Evolutionary conservation across 2,113 vertebrate genomes (phyloP), one percentile per base, ranked within the genome.

Genomic region (Syngnathus scovelli): DNA sequence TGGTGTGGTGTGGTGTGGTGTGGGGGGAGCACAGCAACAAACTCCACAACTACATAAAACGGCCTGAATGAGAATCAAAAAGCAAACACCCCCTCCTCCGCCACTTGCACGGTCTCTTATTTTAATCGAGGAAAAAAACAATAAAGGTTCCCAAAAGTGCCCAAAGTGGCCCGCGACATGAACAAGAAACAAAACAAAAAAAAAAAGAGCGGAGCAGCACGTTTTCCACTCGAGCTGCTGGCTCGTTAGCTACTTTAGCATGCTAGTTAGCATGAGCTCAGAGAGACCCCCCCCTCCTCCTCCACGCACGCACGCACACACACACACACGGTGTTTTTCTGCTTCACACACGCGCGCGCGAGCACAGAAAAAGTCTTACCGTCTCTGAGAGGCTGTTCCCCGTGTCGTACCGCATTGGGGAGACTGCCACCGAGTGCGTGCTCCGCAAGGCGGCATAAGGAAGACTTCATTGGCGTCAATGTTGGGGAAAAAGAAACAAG

Each of bases 31-130:
- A 76, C 74, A 78, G 83, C 86, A 86, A 89, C 88, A 89, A 90
- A 91, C 89, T n/a, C n/a, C n/a, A n/a, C n/a, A 83, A 79, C 78
- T 84, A 82, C 87, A 90, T 81, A 90, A 85, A 79, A 85, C 81
- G 83, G 88, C 86, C 86, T 85, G 76, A 62, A 11, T 70, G 27
- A 68, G 67, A 71, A 73, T 36, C 44, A 3, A 63, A 58, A 58
- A 15, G 13, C 55, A 58, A 16, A 27, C 13, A 27, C 11, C 55
- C 15, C 27, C 55, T 9, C 27, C 27, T 7, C 27, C 13, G 15
- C 55, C 15, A 58, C 27, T 37, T 58, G 36, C 27, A 16, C 27
- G 23, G 55, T 6, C 13, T 13, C 2, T 58, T 2, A 36, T 58
- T 55, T 36, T 58, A 56, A 56, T 56, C 2, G 52, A 13, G 13